A percentile compares a stretch with the other conserved stretches of the same genome.
phyloP scores from a whole-genome alignment of 1,140 invertebrate species.

The Drosophila quadrilineata region DNA sequence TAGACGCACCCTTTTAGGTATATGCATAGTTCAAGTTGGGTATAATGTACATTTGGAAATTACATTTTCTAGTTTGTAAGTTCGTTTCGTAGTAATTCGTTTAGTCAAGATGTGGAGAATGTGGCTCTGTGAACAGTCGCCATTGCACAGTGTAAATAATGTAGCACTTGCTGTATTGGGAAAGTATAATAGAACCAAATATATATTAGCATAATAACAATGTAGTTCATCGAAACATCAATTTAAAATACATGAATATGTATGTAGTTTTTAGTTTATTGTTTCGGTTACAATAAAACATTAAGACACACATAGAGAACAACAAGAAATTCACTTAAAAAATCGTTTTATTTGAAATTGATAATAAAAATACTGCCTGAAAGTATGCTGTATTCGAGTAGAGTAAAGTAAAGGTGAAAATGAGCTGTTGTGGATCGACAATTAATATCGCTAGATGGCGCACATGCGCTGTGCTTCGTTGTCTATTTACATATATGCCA shows the following conservation, averaged over 20 bases:
- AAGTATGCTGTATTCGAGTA: constrained; percentile 1
- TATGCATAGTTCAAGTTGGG: constrained; percentile 48
- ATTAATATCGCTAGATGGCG: constrained; percentile 8
- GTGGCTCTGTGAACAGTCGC: constrained; percentile 51
- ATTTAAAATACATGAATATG: too few relatives aligned
- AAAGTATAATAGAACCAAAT: constrained; percentile 73
- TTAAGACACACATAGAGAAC: constrained; percentile 26
- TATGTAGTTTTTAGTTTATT: constrained; percentile 65
- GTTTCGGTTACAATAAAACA: constrained; percentile 54
- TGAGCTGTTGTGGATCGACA: neutral
- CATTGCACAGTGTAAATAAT: constrained; percentile 43
- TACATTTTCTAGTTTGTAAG: constrained; percentile 64
- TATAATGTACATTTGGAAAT: constrained; percentile 46
- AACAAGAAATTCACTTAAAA: neutral
- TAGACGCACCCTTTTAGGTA: constrained; percentile 37
- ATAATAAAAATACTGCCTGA: neutral
- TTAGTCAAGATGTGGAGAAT: constrained; percentile 44
- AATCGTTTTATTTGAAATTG: neutral
- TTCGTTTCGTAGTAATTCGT: constrained; percentile 64
- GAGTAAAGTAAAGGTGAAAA: too few relatives aligned
- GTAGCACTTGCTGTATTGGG: constrained; percentile 51
- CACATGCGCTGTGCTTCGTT: neutral
- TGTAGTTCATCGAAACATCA: constrained; percentile 55
- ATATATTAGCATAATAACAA: constrained; percentile 53
- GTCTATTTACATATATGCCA: too few relatives aligned